These are phyloP conservation scores for Pygoscelis adeliae DNA, from an alignment of 2,113 vertebrate species.

Conservation along the genomic window DNA sequence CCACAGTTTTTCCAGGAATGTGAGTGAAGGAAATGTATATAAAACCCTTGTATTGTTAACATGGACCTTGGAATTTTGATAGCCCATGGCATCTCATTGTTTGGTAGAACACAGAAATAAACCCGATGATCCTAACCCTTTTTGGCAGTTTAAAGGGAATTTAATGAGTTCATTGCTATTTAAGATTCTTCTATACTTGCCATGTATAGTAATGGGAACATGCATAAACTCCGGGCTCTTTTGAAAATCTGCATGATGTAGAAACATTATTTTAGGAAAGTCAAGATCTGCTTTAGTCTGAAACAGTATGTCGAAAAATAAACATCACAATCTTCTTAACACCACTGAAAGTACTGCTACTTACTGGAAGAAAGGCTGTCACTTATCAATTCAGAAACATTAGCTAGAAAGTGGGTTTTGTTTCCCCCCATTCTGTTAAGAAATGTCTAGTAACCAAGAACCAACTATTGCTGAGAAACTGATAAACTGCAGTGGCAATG, in stretches of 20 bases:
- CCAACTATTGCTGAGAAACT: background rate
- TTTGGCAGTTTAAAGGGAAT: background rate
- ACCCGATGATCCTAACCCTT: background rate
- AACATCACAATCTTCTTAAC: background rate
- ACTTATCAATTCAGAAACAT: background rate
- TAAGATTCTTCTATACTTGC: background rate
- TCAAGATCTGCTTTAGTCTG: background rate
- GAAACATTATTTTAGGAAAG: background rate
- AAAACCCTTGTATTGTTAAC: background rate
- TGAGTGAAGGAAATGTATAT: background rate
- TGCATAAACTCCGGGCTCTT: background rate
- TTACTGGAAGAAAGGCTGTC: background rate
- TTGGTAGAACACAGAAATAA: background rate
- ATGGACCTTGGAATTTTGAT: background rate
- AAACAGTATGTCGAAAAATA: background rate
- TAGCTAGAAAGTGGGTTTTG: background rate
- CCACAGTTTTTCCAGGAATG: background rate
- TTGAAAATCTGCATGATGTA: background rate
- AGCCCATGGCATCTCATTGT: background rate
- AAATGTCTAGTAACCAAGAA: background rate
- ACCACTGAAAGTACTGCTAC: background rate
- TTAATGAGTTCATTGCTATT: background rate
- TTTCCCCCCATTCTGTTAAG: background rate
- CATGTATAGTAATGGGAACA: background rate
- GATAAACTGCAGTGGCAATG: background rate